Percentiles rank a stretch among this genome's conserved stretches.
These are phyloP conservation scores for Metacarcinus magister DNA, from an alignment of 2,888 invertebrate genomes.

Conservation along the genomic window DNA sequence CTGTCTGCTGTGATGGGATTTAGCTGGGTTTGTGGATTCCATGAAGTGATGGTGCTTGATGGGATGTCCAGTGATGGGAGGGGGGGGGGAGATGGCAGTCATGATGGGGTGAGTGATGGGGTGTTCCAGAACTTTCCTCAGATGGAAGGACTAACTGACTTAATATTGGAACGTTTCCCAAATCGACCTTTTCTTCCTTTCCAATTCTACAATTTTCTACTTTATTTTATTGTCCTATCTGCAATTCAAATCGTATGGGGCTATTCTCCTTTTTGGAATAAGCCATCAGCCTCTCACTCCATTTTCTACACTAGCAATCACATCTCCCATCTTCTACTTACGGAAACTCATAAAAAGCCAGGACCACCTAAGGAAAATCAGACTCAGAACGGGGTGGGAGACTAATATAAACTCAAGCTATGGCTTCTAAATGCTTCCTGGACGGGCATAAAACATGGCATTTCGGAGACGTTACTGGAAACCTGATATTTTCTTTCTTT, in stretches of 20 bases:
- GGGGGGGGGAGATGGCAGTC: neutral
- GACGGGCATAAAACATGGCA: neutral
- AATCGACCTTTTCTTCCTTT: neutral
- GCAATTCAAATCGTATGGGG: neutral
- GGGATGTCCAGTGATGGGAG: neutral
- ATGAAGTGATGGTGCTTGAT: neutral
- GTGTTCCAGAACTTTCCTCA: neutral
- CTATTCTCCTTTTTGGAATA: neutral
- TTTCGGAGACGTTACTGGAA: neutral
- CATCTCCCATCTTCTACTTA: neutral
- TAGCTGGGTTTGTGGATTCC: neutral
- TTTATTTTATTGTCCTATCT: neutral
- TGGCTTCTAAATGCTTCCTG: neutral
- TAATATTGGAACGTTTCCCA: neutral
- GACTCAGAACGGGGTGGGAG: neutral
- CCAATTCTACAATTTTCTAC: neutral
- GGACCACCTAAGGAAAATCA: neutral
- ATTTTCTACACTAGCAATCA: constrained; percentile 1
- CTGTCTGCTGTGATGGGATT: neutral
- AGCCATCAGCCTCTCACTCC: neutral
- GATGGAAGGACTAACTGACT: neutral
- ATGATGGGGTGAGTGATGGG: neutral
- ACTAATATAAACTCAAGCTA: neutral
- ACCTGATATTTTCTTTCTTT: neutral
- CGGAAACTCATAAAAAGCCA: neutral